phyloP scores from a whole-genome alignment of 2,797 vertebrate genomes.

The Echiichthys vipera region DNA sequence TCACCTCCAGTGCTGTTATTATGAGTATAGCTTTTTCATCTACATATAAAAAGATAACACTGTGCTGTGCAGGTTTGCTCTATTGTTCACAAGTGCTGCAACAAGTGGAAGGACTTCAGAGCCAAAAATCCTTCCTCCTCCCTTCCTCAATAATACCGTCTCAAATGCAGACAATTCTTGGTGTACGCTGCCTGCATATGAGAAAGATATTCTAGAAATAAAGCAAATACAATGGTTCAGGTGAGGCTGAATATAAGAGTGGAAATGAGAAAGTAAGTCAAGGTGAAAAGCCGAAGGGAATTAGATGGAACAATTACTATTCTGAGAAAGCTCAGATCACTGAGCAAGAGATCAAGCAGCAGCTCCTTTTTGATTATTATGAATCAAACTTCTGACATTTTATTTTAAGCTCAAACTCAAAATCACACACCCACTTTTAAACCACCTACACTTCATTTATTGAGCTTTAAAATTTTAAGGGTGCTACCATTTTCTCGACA shows the following conservation, averaged over 20 bases:
- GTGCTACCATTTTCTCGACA: slow-evolving; percentile 1
- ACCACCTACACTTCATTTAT: slow-evolving; percentile 30
- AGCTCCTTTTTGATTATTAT: slow-evolving; percentile 12
- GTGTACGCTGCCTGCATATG: slow-evolving; percentile 31
- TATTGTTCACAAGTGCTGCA: slow-evolving; percentile 19
- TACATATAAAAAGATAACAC: slow-evolving; percentile 9
- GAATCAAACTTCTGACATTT: slow-evolving; percentile 44
- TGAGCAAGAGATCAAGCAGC: slow-evolving; percentile 50
- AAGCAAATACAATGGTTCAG: slow-evolving; percentile 53
- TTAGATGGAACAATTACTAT: slow-evolving; percentile 55
- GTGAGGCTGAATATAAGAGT: slow-evolving; percentile 37
- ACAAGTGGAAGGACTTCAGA: slow-evolving; percentile 40
- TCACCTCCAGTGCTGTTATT: neutral
- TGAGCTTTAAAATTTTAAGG: slow-evolving; percentile 22
- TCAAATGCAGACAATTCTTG: slow-evolving; percentile 33
- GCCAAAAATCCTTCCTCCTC: slow-evolving; percentile 11
- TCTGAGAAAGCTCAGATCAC: slow-evolving; percentile 45
- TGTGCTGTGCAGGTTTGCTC: slow-evolving; percentile 6
- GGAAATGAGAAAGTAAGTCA: slow-evolving; percentile 38
- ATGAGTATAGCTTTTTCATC: slow-evolving; percentile 18
- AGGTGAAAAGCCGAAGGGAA: slow-evolving; percentile 48
- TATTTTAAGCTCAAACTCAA: slow-evolving; percentile 18
- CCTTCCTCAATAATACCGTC: slow-evolving; percentile 32
- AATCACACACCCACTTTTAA: slow-evolving; percentile 25
- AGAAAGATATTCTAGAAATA: slow-evolving; percentile 41